These are phyloP conservation scores for Neotoxoptera formosana DNA, from an alignment of 1,140 invertebrate genomes.

Conservation along the genomic window DNA sequence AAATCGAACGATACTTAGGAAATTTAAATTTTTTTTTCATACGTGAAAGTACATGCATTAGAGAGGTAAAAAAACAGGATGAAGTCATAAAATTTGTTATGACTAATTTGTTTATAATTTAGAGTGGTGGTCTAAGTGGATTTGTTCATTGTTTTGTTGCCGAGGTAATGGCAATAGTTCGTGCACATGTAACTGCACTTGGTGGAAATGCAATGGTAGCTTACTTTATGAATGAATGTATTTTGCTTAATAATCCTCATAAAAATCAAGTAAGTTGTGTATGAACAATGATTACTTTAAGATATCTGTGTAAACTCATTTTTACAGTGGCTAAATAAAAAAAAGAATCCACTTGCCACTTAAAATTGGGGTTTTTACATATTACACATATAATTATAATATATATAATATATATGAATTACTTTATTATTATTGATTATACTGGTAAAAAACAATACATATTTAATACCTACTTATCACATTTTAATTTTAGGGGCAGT, in stretches of 20 bases:
- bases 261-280: slow-evolving; percentile 86
- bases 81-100: not conserved
- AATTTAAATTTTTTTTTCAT: slow-evolving; percentile 97
- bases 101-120: slow-evolving; percentile 31
- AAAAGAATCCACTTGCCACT: not conserved
- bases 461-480: slow-evolving; percentile 56
- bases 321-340: not conserved
- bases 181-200: slow-evolving; percentile 91
- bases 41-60: slow-evolving; percentile 88
- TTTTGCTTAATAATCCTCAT: slow-evolving; percentile 89
- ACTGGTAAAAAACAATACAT: not conserved
- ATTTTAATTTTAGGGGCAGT: slow-evolving; percentile 77
- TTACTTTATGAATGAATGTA: slow-evolving; percentile 90
- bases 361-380: not conserved
- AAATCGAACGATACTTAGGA: slow-evolving; percentile 85
- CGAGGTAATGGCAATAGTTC: slow-evolving; percentile 88
- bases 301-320: not conserved
- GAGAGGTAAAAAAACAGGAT: slow-evolving; percentile 73
- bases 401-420: not conserved
- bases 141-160: slow-evolving; percentile 93
- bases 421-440: not conserved
- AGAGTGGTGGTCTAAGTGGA: slow-evolving; percentile 87
- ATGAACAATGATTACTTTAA: not conserved
- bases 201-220: slow-evolving; percentile 95
- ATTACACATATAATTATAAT: not conserved